Percentiles rank a stretch among this genome's conserved stretches.
These are phyloP conservation scores for Dufourea novaeangliae DNA, from an alignment of 1,140 invertebrate genomes.

Conservation along the genomic window DNA sequence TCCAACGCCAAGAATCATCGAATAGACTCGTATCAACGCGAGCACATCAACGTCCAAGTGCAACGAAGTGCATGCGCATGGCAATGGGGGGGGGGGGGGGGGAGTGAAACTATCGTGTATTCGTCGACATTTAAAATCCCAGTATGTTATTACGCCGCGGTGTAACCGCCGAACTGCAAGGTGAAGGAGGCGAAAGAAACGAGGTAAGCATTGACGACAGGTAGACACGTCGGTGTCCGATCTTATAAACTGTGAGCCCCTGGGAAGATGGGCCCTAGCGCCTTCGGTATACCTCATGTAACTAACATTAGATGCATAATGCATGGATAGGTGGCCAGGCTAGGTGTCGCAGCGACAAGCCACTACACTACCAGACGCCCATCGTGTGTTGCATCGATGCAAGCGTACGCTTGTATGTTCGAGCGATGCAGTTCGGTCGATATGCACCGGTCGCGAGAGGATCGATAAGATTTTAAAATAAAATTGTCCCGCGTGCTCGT, in stretches of 20 bases:
- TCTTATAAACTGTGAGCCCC: conserved; percentile 61
- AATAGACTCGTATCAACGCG: not conserved
- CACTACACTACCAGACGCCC: conserved; percentile 48
- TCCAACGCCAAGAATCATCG: not conserved
- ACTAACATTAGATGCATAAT: conserved; percentile 77
- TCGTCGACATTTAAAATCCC: conserved; percentile 14
- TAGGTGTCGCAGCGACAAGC: conserved; percentile 67
- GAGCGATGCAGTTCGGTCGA: conserved; percentile 4
- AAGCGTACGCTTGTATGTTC: conserved; percentile 2
- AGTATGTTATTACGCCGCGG: not conserved
- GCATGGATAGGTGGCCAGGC: conserved; percentile 66
- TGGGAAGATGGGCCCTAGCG: conserved; percentile 68
- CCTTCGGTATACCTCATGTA: conserved; percentile 73
- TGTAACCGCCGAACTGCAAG: conserved; percentile 11
- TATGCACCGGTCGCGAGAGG: not conserved
- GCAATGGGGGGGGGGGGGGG: too few species aligned
- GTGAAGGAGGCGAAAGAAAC: conserved; percentile 42
- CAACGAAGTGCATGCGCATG: not conserved
- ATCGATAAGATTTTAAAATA: conserved; percentile 24
- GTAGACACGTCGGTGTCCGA: conserved; percentile 67
- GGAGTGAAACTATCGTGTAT: conserved; percentile 2
- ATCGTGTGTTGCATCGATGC: conserved; percentile 34
- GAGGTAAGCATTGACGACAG: conserved; percentile 65
- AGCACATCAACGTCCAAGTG: not conserved
- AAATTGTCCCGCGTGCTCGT: not conserved